phyloP scores from a whole-genome alignment of 2,888 invertebrate species.

The Megaustenia siamemsis region DNA sequence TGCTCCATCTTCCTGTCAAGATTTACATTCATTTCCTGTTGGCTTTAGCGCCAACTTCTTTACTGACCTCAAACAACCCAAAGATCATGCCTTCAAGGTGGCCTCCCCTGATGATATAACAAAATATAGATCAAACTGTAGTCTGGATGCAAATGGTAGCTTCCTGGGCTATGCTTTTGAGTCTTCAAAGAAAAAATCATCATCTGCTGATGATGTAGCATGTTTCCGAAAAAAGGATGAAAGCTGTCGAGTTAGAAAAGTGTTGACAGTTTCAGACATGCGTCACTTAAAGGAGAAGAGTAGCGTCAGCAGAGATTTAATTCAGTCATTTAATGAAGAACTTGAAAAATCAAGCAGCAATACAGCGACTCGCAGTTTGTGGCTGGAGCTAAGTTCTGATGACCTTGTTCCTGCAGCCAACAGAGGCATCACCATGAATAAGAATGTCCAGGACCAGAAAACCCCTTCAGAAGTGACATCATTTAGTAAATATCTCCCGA shows the following conservation, averaged over 20 bases:
- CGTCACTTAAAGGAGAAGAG: conserved; percentile 47
- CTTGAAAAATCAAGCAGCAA: neutral
- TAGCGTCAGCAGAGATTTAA: conserved; percentile 51
- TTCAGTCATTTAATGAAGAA: conserved; percentile 52
- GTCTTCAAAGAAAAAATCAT: conserved; percentile 30
- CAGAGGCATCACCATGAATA: neutral
- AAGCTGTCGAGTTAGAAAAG: conserved; percentile 39
- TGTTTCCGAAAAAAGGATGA: conserved; percentile 15
- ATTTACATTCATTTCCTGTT: neutral
- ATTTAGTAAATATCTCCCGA: neutral
- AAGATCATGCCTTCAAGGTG: neutral
- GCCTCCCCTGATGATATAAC: neutral
- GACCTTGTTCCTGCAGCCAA: conserved; percentile 7
- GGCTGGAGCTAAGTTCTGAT: neutral
- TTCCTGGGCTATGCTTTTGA: conserved; percentile 19
- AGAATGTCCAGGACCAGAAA: too few species aligned
- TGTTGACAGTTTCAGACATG: conserved; percentile 43
- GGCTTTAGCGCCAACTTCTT: neutral
- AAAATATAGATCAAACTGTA: conserved; percentile 9
- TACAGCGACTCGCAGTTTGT: neutral
- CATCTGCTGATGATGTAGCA: conserved; percentile 31
- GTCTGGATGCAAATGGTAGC: conserved; percentile 23
- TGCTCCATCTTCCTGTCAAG: neutral
- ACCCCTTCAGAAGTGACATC: neutral
- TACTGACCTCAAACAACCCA: neutral